These are phyloP conservation scores for Myopa testacea DNA, from an alignment of 2,888 invertebrate genomes.

Conservation along the genomic window DNA sequence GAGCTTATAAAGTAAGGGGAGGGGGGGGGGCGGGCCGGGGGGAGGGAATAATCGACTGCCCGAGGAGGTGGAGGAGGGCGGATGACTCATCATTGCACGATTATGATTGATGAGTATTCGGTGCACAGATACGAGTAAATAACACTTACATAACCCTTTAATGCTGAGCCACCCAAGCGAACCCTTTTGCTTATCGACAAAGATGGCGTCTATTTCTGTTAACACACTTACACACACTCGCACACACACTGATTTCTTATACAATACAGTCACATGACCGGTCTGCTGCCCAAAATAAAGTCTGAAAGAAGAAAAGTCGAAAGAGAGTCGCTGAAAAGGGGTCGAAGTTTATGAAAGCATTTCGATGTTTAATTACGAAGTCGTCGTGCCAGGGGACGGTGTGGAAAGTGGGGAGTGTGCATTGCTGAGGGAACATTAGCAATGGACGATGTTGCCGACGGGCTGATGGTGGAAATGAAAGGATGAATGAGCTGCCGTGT, in stretches of 20 bases:
- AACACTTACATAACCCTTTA: conserved; percentile 32
- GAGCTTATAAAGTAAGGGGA: not conserved
- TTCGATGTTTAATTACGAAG: conserved; percentile 34
- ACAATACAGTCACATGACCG: too few species aligned
- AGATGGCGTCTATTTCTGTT: conserved; percentile 27
- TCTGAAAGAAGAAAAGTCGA: not conserved
- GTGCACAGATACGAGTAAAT: not conserved
- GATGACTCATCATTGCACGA: conserved; percentile 34
- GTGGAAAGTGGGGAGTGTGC: not conserved
- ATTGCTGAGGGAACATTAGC: not conserved
- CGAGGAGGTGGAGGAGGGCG: not conserved
- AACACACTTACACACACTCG: conserved; percentile 5
- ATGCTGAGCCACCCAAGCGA: not conserved
- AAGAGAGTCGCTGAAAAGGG: not conserved
- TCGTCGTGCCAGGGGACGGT: not conserved
- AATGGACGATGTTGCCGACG: conserved; percentile 5
- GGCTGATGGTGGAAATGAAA: conserved; percentile 12
- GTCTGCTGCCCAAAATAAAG: not conserved
- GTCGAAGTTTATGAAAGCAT: conserved; percentile 32
- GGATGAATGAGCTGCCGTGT: conserved; percentile 12
- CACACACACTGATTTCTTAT: not conserved
- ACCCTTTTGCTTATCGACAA: conserved; percentile 8
- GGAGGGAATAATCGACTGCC: not conserved
- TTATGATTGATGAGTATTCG: conserved; percentile 37
- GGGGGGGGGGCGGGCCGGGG: not conserved